Evolutionary conservation across 2,888 invertebrate species (phyloP), one percentile per base, ranked within the genome.

Genomic region (Petrolisthes manimaculis): DNA sequence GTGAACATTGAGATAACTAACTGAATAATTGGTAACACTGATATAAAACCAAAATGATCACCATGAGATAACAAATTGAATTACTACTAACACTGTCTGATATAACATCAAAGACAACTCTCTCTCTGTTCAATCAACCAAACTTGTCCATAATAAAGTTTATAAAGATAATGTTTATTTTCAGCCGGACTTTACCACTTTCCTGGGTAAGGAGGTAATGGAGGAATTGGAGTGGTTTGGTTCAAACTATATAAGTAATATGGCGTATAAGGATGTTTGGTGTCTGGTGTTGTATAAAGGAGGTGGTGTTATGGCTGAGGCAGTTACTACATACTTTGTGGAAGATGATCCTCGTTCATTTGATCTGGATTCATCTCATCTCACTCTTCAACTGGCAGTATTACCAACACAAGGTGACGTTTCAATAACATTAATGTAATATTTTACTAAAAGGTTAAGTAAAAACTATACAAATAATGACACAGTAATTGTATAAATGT

Each of bases 271-370:
- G 61, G 84, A 84, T 67, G 77, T 21, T 51, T 84, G 84, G 84
- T 84, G 78, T 53, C 78, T 84, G 61, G 54, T 84, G 51, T 24
- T 84, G n/a, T 53, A 77, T 67, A 84, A 84, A 67, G 78, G 84
- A 9, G 67, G 78, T n/a, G 21, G 54, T 51, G 84, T 84, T 51
- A 9, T 84, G 6, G 14, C 37, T 0, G 84, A 84, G 78, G 84
- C 84, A 37, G 56, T 84, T 12, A 78, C 51, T 67, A 84, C 84
- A 9, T 78, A 56, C n/a, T 71, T 71, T n/a, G 18, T n/a, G 6
- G n/a, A n/a, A n/a, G 18, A 1, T 71, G 6, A 71, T 0, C n/a
- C 14, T n/a, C 71, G 14, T 6, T 21, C 71, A 37, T 37, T 37
- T 14, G 37, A 83, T 21, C 74, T 12, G 9, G 84, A 84, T 9